Evolutionary conservation across 2,888 invertebrate species (phyloP).

Genomic region (Agrochola lychnidis): DNA sequence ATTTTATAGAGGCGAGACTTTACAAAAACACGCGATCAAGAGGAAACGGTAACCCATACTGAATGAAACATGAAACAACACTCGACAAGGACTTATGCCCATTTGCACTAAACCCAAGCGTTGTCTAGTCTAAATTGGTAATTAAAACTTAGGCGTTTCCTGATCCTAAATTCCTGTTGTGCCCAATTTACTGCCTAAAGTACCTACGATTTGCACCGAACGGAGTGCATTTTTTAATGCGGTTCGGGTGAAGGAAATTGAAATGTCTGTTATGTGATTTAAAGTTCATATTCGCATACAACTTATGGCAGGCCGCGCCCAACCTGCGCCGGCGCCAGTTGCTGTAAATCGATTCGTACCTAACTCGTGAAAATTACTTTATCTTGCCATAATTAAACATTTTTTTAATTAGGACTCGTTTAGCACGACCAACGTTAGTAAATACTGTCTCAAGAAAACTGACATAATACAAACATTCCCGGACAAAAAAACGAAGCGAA

Average conservation of each 20-base stretch:
- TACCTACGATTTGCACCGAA: conserved; percentile 3
- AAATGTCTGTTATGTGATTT: neutral
- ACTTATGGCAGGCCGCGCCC: neutral
- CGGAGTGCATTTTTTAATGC: neutral
- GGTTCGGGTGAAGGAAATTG: neutral
- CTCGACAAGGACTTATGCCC: neutral
- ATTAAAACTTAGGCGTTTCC: conserved; percentile 18
- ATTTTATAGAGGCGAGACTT: conserved; percentile 47
- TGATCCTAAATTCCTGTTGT: conserved; percentile 14
- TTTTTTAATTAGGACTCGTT: conserved; percentile 2
- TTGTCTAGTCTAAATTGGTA: conserved; percentile 14
- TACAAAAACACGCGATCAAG: conserved; percentile 34
- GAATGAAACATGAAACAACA: conserved; percentile 25
- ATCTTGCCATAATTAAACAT: neutral
- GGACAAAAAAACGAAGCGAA: conserved; percentile 12
- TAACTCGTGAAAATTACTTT: neutral
- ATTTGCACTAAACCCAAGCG: neutral
- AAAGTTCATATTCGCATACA: neutral
- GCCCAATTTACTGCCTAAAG: neutral
- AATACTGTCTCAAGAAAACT: conserved; percentile 2
- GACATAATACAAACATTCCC: neutral
- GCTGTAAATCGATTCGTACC: neutral
- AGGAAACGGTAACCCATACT: conserved; percentile 10
- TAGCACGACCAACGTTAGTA: neutral
- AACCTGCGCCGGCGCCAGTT: neutral